Base-by-base conservation (phyloP, 2,888 invertebrate species). In the Arenicola marina region DNA sequence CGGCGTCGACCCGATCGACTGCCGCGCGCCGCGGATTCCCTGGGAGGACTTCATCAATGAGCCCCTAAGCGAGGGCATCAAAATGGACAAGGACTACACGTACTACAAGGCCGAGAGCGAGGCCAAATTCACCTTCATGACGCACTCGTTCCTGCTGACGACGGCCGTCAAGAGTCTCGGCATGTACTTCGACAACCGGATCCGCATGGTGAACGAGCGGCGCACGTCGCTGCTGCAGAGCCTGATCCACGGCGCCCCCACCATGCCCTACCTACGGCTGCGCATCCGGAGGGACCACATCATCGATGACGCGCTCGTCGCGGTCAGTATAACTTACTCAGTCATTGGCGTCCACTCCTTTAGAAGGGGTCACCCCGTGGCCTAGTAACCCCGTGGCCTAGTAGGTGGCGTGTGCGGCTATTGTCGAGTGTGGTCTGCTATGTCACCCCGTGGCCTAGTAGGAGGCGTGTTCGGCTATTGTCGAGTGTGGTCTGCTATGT, bases 41-140 rank as follows among this genome's bases (percentile, higher is more conserved):
- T 92, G 91, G 78, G 89, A 90, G 68, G 95, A 95, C 77, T 96
- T 96, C 85, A 93, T 95, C 84, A 95, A 96, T 83, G 95, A 96
- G 83, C 91, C 92, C 0, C 86, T 95, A 55, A 94, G 94, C 85
- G 95, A 95, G 83, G 89, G 89, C 61, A 90, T 96, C 67, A 93
- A 94, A 86, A 94, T 95, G 91, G 93, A 95, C 83, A 89, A 91
- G 78, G 95, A 96, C 85, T 95, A 93, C 85, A 90, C 93, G 55
- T 91, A 92, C 82, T 95, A 91, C 83, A 92, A 56, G 92, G 51
- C 83, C 62, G 76, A 78, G 46, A 69, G 67, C 4, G 76, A 68
- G 66, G 64, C 90, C 46, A 79, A 80, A 66, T 82, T 82, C 85
- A 91, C 93, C 75, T 95, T 95, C 85, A 91, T 95, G 88, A 88